Percentiles rank a stretch among this genome's conserved stretches.
These are phyloP conservation scores for Drosophila funebris DNA, from an alignment of 1,140 invertebrate genomes.

Conservation along the genomic window DNA sequence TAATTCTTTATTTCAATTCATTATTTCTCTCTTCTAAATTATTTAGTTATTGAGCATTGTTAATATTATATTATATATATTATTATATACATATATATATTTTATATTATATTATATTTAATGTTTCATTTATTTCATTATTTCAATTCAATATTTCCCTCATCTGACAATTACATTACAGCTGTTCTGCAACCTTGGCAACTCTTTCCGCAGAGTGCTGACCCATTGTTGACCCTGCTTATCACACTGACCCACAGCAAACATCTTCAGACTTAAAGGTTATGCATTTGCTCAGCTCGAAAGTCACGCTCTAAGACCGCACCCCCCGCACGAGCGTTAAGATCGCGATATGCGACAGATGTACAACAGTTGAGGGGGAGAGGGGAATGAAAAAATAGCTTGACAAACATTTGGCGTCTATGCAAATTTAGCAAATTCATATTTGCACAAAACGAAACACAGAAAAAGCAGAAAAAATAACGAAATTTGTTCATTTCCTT, in stretches of 20 bases:
- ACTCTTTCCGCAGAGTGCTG: not conserved
- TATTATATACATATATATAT: no score
- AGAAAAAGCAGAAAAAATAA: conserved; percentile 1
- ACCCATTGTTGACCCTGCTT: conserved; percentile 22
- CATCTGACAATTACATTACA: no score
- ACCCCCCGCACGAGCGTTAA: conserved; percentile 34
- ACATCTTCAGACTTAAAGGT: conserved; percentile 8
- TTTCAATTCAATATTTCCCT: no score
- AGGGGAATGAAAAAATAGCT: conserved; percentile 45
- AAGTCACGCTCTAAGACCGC: conserved; percentile 51
- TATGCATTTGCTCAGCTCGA: not conserved
- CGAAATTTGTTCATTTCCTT: conserved; percentile 29
- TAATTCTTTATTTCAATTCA: no score
- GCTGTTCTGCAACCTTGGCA: not conserved
- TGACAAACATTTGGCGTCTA: conserved; percentile 59
- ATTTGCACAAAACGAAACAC: conserved; percentile 34
- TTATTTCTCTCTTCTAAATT: no score
- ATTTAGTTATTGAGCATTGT: no score
- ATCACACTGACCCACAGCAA: conserved; percentile 21
- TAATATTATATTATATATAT: no score
- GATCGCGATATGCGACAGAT: conserved; percentile 44
- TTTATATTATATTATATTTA: no score
- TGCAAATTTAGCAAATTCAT: conserved; percentile 60
- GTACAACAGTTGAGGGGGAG: not conserved
- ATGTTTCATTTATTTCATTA: no score